Base-by-base conservation (phyloP, 2,797 vertebrate species). In the Schizopygopsis pylzovi region DNA sequence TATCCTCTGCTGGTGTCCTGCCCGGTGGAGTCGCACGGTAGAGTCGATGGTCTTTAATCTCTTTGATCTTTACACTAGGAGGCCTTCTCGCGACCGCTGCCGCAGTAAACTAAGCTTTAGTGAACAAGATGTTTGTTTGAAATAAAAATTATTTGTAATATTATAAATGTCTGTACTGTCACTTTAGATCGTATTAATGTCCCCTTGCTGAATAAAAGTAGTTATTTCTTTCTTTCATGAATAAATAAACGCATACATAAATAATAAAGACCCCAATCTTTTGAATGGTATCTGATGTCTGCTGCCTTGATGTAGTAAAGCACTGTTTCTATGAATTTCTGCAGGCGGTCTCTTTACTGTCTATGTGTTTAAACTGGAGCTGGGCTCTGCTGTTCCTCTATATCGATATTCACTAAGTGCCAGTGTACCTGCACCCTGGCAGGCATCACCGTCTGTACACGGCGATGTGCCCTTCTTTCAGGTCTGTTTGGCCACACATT, bases 401-500 rank as follows among this genome's bases (percentile, higher is more conserved):
- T 99, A 99, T 93, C 95, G 97, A 82, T 96, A 97, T 91, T 98
- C 98, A 0, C 95, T 98, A 54, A 98, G 98, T 39, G 93, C 95
- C 94, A 98, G 95, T 22, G 91, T 95, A 65, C 95, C 95, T 0
- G 93, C 95, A 0, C 97, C 97, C 0, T 99, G 98, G 98, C 97
- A 96, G 90, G 90, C 83, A 3, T 95, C 96, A 91, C 92, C 95
- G 67, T 73, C 96, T 0, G 96, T 94, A 79, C 96, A 96, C 0
- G 96, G 97, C 85, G 97, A 98, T 70, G 95, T 99, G 87, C 94
- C 97, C 15, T 97, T 96, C 15, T 99, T 99, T 91, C 97, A 98
- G 97, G 98, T 98, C 79, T 95, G 85, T 33, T 41, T 15, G 37
- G 52, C 65, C 41, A 52, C 49, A 80, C 3, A 43, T 41, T 43